These are phyloP conservation scores for Hirtodrosophila confusa DNA, from an alignment of 2,888 invertebrate genomes.

Conservation along the genomic window DNA sequence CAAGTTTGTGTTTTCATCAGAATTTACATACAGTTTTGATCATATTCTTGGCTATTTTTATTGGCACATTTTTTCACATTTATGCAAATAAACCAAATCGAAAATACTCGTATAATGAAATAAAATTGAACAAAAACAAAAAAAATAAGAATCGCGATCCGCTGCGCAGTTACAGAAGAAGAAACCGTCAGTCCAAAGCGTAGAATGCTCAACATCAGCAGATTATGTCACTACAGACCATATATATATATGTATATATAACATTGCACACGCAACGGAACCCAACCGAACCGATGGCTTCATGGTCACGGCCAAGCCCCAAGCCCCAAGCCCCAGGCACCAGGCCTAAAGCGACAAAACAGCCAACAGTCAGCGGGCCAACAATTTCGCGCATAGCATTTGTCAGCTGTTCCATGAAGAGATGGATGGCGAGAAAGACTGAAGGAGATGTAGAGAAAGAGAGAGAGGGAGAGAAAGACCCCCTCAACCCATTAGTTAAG, in stretches of 20 bases:
- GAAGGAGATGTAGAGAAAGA: not conserved
- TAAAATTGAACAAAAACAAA: slow-evolving; percentile 7
- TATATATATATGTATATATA: slow-evolving; percentile 29
- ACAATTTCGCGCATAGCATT: slow-evolving; percentile 58
- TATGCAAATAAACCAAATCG: slow-evolving; percentile 63
- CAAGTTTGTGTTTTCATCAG: slow-evolving; percentile 62
- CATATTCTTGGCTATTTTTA: slow-evolving; percentile 68
- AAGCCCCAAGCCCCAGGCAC: slow-evolving; percentile 36
- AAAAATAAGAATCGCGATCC: slow-evolving; percentile 51
- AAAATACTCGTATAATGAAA: slow-evolving; percentile 15
- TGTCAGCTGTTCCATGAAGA: slow-evolving; percentile 64
- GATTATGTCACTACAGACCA: slow-evolving; percentile 65
- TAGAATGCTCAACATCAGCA: slow-evolving; percentile 68
- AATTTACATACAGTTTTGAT: slow-evolving; percentile 69
- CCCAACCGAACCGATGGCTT: slow-evolving; percentile 56
- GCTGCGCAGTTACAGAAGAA: slow-evolving; percentile 75
- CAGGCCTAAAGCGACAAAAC: slow-evolving; percentile 8
- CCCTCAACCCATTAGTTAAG: slow-evolving; percentile 49
- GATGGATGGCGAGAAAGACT: slow-evolving; percentile 23
- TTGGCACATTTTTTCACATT: slow-evolving; percentile 69
- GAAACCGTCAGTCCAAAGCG: slow-evolving; percentile 54
- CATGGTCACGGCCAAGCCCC: slow-evolving; percentile 71
- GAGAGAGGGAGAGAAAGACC: slow-evolving; percentile 8
- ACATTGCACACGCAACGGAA: slow-evolving; percentile 68
- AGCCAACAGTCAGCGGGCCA: slow-evolving; percentile 26